Evolutionary conservation across 2,797 vertebrate genomes (phyloP).

Genomic region (Sciaenops ocellatus): DNA sequence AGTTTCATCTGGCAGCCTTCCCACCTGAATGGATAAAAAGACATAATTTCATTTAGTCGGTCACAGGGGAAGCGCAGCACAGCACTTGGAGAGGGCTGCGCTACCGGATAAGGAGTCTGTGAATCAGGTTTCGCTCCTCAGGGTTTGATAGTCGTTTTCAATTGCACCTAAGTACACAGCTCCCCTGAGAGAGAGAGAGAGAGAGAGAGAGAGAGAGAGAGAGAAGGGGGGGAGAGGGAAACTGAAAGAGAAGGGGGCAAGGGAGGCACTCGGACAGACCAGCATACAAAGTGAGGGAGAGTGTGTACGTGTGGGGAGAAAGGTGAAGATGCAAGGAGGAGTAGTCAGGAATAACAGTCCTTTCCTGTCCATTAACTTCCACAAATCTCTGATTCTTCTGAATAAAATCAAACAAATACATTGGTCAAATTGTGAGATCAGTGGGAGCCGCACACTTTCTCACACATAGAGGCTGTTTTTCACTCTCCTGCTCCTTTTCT

Average conservation of each 20-base stretch:
- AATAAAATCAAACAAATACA: slow-evolving; percentile 34
- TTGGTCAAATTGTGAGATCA: slow-evolving; percentile 12
- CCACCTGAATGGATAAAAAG: slow-evolving; percentile 74
- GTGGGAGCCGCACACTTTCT: neutral
- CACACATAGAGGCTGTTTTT: slow-evolving; percentile 4
- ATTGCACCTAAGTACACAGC: slow-evolving; percentile 77
- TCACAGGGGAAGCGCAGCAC: slow-evolving; percentile 60
- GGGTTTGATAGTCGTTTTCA: slow-evolving; percentile 77
- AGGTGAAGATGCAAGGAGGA: slow-evolving; percentile 20
- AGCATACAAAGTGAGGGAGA: slow-evolving; percentile 46
- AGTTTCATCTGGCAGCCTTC: slow-evolving; percentile 62
- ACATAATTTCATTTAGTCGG: slow-evolving; percentile 73
- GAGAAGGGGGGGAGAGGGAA: slow-evolving; percentile 1
- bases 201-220: neutral
- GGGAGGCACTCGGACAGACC: slow-evolving; percentile 41
- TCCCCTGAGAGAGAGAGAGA: slow-evolving; percentile 60
- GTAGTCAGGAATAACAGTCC: slow-evolving; percentile 7
- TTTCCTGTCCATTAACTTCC: neutral
- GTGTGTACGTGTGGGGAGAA: neutral
- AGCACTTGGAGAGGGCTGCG: slow-evolving; percentile 54
- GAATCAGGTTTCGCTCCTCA: slow-evolving; percentile 74
- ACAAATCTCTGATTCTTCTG: neutral
- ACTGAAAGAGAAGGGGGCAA: slow-evolving; percentile 36
- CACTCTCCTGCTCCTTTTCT: neutral
- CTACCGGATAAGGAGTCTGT: slow-evolving; percentile 68